Base-by-base conservation (phyloP, 2,888 invertebrate genomes). In the Caenorhabditis auriculariae region DNA sequence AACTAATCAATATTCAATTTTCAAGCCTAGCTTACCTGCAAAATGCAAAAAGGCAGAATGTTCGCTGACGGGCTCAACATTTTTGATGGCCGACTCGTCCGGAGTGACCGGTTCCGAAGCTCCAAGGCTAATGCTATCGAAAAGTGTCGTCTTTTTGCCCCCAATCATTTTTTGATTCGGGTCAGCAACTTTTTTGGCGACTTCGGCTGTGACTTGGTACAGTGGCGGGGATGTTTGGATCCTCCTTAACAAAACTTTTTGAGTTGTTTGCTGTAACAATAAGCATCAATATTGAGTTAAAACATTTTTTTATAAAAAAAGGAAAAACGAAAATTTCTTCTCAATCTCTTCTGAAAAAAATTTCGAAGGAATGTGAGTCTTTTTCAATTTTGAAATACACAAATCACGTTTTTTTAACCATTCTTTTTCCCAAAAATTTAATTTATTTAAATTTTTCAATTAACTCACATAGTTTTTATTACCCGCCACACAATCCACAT, bases 41-140 rank as follows among this genome's bases (percentile, higher is more conserved):
- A 74, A 77, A 38, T 81, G 78, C 27, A 83, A 74, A 62, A 85
- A 85, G 3, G 82, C 74, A 12, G 81, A 78, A 66, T 82, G 84
- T 70, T 85, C 84, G 65, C 83, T 83, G 12, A 15, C 82, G 81
- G 0, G 83, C 84, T 1, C 84, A 78, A 21, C 59, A 54, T 21
- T 49, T 29, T 42, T 44, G 46, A 29, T 50, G n/a, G n/a, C n/a
- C n/a, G n/a, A n/a, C n/a, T 50, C n/a, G 62, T 60, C n/a, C 51
- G 45, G 17, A 29, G 19, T 0, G 49, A 45, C 1, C 52, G 41
- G n/a, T 55, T 55, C 23, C 29, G 26, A 45, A 37, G 29, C 35
- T 66, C 55, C 12, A 48, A 58, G 6, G 48, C 32, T 48, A 54
- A 19, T 48, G 65, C 80, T 81, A 45, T 80, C 80, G 52, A 72